Evolutionary conservation across 2,888 invertebrate species (phyloP).

Genomic region (Phania funesta): DNA sequence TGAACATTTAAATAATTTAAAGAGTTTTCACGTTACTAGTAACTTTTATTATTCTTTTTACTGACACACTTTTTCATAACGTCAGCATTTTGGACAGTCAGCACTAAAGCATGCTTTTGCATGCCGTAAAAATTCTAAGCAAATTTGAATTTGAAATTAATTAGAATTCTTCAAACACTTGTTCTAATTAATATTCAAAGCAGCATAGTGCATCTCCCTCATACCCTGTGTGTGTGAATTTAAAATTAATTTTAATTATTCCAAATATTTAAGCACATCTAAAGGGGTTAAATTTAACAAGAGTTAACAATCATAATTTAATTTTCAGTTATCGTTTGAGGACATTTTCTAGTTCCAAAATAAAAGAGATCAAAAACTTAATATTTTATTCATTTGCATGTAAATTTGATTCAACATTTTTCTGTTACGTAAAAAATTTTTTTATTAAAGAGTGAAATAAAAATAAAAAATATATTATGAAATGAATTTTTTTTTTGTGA

Average conservation of each 20-base stretch:
- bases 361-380: slow-evolving; percentile 6
- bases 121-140: background rate
- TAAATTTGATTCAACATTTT: slow-evolving; percentile 14
- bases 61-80: no score
- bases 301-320: background rate
- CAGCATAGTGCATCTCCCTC: slow-evolving; percentile 21
- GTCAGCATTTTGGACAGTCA: background rate
- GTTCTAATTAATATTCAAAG: slow-evolving; percentile 49
- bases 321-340: slow-evolving; percentile 31
- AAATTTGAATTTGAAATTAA: background rate
- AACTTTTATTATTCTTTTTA: no score
- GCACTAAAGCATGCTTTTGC: background rate
- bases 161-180: slow-evolving; percentile 31
- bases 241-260: slow-evolving; percentile 54
- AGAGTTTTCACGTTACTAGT: no score
- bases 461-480: no score
- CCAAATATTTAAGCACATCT: slow-evolving; percentile 26
- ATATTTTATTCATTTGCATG: slow-evolving; percentile 36
- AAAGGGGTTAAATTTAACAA: background rate
- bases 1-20: no score
- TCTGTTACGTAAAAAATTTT: background rate
- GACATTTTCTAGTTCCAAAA: background rate
- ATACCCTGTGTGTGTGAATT: background rate
- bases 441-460: no score
- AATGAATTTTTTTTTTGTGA: no score